A percentile compares a stretch with the other conserved stretches of the same genome.
phyloP scores from a whole-genome alignment of 2,113 vertebrate genomes.

The rat (Rattus norvegicus) region DNA sequence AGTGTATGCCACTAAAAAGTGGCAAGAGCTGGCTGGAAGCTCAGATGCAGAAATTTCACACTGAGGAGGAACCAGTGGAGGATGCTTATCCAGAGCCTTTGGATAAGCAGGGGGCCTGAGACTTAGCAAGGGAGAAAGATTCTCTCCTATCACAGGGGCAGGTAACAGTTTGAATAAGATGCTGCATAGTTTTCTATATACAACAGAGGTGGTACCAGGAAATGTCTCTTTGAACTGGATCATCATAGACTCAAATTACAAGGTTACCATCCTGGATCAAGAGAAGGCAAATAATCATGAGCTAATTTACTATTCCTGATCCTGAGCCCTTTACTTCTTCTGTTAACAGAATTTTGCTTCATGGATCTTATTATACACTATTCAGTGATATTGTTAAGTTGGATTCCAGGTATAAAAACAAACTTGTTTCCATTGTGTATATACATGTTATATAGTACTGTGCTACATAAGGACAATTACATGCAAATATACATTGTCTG shows the following conservation, averaged over 20 bases:
- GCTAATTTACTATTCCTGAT: neutral
- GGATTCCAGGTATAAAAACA: neutral
- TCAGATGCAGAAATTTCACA: neutral
- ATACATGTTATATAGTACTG: neutral
- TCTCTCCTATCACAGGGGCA: neutral
- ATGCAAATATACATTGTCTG: too few relatives aligned
- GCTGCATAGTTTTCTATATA: neutral
- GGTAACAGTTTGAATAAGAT: neutral
- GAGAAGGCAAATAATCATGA: neutral
- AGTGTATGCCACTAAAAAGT: neutral
- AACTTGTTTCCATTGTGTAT: neutral
- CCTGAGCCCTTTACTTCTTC: neutral
- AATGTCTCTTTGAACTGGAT: neutral
- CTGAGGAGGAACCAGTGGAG: too few relatives aligned
- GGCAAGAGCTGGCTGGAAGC: neutral
- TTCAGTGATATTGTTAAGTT: neutral
- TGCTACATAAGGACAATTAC: neutral
- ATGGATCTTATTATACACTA: neutral
- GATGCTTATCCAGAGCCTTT: neutral
- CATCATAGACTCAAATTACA: neutral
- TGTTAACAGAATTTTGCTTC: neutral
- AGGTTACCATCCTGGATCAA: neutral
- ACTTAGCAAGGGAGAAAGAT: neutral
- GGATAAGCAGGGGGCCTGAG: neutral
- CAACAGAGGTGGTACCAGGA: too few relatives aligned